These are phyloP conservation scores for Enteromius trimaculatus DNA, from an alignment of 2,797 vertebrate species.

Conservation along the genomic window DNA sequence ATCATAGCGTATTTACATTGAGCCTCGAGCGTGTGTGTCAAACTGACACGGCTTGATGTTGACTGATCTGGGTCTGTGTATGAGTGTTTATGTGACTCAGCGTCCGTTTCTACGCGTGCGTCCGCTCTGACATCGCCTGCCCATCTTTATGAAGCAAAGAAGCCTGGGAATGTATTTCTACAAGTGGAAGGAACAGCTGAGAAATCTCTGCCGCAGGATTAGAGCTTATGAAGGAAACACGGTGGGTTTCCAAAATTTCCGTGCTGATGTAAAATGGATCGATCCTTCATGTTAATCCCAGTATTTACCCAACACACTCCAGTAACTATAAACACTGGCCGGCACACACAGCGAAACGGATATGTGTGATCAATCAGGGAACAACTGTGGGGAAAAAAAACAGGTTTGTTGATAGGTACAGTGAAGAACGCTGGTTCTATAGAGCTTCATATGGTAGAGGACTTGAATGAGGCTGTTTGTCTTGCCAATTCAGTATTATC, in stretches of 20 bases:
- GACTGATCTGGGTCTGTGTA: constrained; percentile 28
- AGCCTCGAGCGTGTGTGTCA: constrained; percentile 12
- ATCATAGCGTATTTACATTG: constrained; percentile 50
- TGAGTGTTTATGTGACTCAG: constrained; percentile 27
- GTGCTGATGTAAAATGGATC: constrained; percentile 59
- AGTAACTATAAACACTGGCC: constrained; percentile 64
- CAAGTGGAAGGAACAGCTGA: constrained; percentile 57
- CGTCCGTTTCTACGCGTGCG: constrained; percentile 23
- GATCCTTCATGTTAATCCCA: constrained; percentile 63
- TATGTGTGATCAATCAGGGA: constrained; percentile 63
- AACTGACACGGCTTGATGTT: constrained; percentile 23
- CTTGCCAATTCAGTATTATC: constrained; percentile 2
- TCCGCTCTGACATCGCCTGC: constrained; percentile 30
- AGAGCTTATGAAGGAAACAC: constrained; percentile 41
- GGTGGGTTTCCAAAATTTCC: constrained; percentile 37
- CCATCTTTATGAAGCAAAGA: constrained; percentile 33
- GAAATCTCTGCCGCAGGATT: constrained; percentile 53
- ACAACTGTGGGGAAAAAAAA: constrained; percentile 31
- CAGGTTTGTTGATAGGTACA: constrained; percentile 42
- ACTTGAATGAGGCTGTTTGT: constrained; percentile 7
- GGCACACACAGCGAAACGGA: constrained; percentile 58
- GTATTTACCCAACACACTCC: constrained; percentile 63
- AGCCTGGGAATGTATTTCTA: constrained; percentile 21
- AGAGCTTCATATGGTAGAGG: constrained; percentile 12
- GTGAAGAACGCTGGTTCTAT: constrained; percentile 31